Base-by-base conservation (phyloP, 2,113 vertebrate genomes). In the Hemicordylus capensis region DNA sequence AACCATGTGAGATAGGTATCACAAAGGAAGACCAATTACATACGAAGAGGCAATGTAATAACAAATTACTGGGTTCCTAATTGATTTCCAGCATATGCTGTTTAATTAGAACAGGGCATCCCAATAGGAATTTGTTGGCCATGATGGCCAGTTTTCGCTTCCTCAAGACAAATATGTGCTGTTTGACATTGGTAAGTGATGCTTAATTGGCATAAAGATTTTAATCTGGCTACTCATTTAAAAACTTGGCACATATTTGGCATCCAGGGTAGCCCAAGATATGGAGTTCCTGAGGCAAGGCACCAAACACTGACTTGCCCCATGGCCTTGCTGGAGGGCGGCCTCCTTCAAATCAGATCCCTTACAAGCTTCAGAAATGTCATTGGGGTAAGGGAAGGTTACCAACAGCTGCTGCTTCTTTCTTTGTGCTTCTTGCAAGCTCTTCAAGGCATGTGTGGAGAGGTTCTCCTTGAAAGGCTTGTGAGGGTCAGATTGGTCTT, bases 101-200 rank as follows among this genome's bases (percentile, higher is more conserved):
- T 67, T 91, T 81, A 72, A 69, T 46, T 81, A 51, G 34, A 85
- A 54, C 39, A 63, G 51, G 85, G 44, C 44, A 74, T 24, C 64
- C 48, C 44, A 76, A 31, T 67, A n/a, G 56, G 48, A 76, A 67
- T 67, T 26, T 9, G 28, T 84, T 77, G 26, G 37, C 48, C 6
- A 63, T 48, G n/a, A n/a, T n/a, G 31, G 42, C 26, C 26, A 46
- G 42, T 46, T 61, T 73, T 59, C 46, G 9, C 34, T 66, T 76
- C 31, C 58, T 70, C 64, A 69, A 34, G 51, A 69, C 42, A 42
- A 77, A 46, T 44, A 6, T 39, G 7, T 17, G 8, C 14, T 8
- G 4, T 69, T 24, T 67, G n/a, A 66, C 73, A 42, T 8, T 56
- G 46, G 34, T n/a, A 76, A 76, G 42, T 67, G 69, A 73, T 46